Percentiles rank a stretch among this genome's conserved stretches.
Conservation (phyloP, 2,113 vertebrate species). For the Naja naja region DNA sequence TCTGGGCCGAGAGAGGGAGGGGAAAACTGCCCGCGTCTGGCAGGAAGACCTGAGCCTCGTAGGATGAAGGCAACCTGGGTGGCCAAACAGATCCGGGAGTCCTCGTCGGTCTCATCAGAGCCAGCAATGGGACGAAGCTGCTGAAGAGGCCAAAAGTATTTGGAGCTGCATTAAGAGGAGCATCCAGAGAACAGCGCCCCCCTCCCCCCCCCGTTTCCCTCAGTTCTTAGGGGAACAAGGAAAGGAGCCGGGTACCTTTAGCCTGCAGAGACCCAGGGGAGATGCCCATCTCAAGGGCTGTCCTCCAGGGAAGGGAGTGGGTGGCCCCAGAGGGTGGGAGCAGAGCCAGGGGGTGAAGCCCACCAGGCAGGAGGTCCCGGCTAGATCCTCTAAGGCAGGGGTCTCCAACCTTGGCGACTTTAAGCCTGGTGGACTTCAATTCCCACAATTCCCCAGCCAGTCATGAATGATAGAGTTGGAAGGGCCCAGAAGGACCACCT, state of each 20-base stretch:
- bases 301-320: not conserved
- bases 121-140: not conserved
- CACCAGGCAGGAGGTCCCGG: too few relatives aligned
- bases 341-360: not conserved
- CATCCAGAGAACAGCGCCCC: not conserved
- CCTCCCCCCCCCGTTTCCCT: too few relatives aligned
- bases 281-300: not conserved
- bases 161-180: not conserved
- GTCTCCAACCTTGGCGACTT: too few relatives aligned
- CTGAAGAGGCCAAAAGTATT: not conserved
- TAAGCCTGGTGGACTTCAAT: too few relatives aligned
- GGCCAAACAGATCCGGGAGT: not conserved
- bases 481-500: too few relatives aligned
- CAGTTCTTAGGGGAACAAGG: rapidly evolving
- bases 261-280: not conserved
- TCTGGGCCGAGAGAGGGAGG: not conserved
- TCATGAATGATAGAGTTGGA: too few relatives aligned
- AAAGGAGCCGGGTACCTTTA: not conserved
- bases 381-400: not conserved
- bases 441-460: too few relatives aligned
- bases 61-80: not conserved
- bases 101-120: not conserved
- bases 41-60: not conserved
- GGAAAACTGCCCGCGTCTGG: not conserved
- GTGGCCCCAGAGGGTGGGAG: not conserved